Evolutionary conservation across 1,140 invertebrate species (phyloP), one percentile per base, ranked within the genome.

Genomic region (Eurosta solidaginis): DNA sequence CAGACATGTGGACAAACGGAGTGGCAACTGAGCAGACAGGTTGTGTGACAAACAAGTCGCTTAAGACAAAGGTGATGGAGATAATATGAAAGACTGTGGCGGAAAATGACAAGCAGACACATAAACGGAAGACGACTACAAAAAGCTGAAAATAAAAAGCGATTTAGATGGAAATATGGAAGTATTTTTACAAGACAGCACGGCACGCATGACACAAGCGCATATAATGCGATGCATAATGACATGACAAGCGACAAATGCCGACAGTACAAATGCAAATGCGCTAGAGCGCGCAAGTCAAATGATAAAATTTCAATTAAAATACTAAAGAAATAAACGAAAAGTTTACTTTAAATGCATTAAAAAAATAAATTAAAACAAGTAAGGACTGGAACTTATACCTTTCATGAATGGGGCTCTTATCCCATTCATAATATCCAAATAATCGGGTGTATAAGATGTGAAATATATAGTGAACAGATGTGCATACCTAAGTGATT

Each of bases 201-300:
- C 20, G 17, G 2, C 25, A 14, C 9, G 20, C 1, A 49, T 22
- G 12, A 59, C 10, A 40, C 17, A 68, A 5, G 14, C 29, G 33
- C 17, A 68, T 29, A 68, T 68, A 68, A 68, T 1, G n/a, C 33
- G 59, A n/a, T n/a, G 20, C 59, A 40, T 9, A 68, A 68, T 68
- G 59, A 68, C 59, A 68, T 68, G 59, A 3, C 59, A 68, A 40
- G 59, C 33, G 59, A 68, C 40, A 68, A 68, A 68, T 68, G 59
- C 59, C 36, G n/a, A 33, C n/a, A n/a, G n/a, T n/a, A n/a, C 5
- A 68, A 68, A 68, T 68, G 59, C 59, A 68, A 68, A 36, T 40
- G 29, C n/a, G 54, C 12, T 33, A 33, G 54, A 59, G 22, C 54
- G 54, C 33, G 33, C 33, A 68, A 40, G 33, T 40, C 6, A 68